Evolutionary conservation across 2,113 vertebrate genomes (phyloP).

Genomic region (Rhipidura dahli): DNA sequence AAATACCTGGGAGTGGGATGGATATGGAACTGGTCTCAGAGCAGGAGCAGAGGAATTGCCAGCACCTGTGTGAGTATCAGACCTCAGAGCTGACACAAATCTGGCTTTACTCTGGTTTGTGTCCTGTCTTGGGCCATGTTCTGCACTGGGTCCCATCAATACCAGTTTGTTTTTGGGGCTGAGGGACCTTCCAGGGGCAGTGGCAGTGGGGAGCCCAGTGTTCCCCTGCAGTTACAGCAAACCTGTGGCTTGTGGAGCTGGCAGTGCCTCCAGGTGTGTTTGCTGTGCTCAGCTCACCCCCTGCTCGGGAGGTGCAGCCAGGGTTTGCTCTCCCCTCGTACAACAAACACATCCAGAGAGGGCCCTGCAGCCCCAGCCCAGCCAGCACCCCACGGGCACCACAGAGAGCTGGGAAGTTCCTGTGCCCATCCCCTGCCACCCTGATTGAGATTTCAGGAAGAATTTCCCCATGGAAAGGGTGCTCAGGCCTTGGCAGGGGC

Average conservation of each 20-base stretch:
- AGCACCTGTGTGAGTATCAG: background rate
- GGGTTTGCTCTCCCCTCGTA: background rate
- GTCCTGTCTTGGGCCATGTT: rapidly evolving
- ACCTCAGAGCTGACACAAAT: background rate
- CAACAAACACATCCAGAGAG: background rate
- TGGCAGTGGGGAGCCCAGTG: rapidly evolving
- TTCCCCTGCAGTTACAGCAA: background rate
- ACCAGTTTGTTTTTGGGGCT: background rate
- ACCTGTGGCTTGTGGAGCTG: background rate
- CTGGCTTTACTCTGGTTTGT: rapidly evolving
- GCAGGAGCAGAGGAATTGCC: background rate
- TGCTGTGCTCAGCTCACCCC: background rate
- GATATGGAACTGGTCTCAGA: background rate
- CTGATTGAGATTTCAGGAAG: background rate
- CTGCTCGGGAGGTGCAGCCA: background rate
- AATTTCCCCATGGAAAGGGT: background rate
- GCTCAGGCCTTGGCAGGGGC: rapidly evolving
- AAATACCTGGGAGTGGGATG: background rate
- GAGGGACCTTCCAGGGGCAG: background rate
- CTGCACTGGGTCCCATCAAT: rapidly evolving
- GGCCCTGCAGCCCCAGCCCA: background rate
- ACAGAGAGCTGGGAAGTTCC: rapidly evolving
- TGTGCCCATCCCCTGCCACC: background rate
- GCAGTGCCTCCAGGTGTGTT: background rate
- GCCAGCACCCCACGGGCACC: background rate